Conservation (phyloP, 2,888 invertebrate genomes). For the Ennomos quercinarius region DNA sequence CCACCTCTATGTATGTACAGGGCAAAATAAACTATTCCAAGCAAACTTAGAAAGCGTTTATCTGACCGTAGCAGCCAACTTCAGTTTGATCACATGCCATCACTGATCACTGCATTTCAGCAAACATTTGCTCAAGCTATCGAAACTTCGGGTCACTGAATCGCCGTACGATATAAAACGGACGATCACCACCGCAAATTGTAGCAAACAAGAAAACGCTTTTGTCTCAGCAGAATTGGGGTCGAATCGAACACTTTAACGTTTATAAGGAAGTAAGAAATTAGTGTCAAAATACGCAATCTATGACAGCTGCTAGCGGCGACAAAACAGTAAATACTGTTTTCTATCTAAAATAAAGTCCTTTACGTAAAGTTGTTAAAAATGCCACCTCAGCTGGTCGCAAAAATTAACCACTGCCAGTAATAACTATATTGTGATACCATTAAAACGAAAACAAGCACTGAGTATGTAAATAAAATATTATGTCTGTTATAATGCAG, state of each 20-base stretch:
- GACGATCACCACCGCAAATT: conserved; percentile 18
- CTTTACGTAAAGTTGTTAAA: too few species aligned
- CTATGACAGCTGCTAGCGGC: too few species aligned
- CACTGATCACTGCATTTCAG: conserved; percentile 22
- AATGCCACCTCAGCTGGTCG: too few species aligned
- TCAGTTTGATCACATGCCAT: conserved; percentile 6
- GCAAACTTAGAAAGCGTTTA: background rate
- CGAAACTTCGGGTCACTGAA: conserved; percentile 23
- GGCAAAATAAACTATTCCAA: background rate
- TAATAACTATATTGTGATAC: too few species aligned
- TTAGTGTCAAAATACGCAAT: too few species aligned
- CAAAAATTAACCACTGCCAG: too few species aligned
- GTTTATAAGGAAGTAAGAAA: conserved; percentile 12
- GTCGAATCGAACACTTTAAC: conserved; percentile 22
- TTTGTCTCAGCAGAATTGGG: conserved; percentile 25
- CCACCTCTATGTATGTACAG: too few species aligned
- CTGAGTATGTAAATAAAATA: background rate
- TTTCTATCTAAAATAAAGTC: too few species aligned
- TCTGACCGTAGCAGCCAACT: conserved; percentile 1
- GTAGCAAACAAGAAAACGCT: conserved; percentile 27
- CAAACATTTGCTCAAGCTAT: conserved; percentile 26
- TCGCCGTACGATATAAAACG: conserved; percentile 20
- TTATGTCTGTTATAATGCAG: conserved; percentile 21
- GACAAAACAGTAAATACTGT: too few species aligned
- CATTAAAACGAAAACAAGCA: too few species aligned